Conservation (phyloP, 2,888 invertebrate species). For the Pyrochroa serraticornis region DNA sequence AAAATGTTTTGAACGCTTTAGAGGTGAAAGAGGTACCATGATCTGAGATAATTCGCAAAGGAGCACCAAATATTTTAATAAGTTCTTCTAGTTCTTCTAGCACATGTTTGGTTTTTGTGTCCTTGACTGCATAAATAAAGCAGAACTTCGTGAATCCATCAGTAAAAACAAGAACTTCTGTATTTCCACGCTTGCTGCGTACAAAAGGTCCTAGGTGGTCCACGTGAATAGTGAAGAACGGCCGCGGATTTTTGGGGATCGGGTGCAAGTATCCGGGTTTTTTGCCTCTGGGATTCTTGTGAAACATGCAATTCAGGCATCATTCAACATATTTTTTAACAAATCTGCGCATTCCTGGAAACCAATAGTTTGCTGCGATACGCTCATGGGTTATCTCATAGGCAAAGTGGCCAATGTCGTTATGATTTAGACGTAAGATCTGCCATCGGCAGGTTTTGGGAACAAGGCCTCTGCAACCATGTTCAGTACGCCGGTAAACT, state of each 20-base stretch:
- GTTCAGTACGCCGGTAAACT: constrained; percentile 5
- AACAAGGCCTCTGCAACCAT: constrained; percentile 9
- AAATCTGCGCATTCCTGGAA: constrained; percentile 17
- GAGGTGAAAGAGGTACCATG: constrained; percentile 44
- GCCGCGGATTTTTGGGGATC: constrained; percentile 23
- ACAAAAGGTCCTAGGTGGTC: constrained; percentile 55
- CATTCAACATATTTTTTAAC: constrained; percentile 18
- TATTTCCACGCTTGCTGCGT: constrained; percentile 44
- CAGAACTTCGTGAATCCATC: constrained; percentile 52
- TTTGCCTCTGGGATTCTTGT: constrained; percentile 26
- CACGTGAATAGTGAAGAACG: constrained; percentile 37
- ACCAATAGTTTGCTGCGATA: constrained; percentile 4
- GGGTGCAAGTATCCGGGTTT: constrained; percentile 28
- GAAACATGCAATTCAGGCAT: constrained; percentile 26
- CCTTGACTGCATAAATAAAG: constrained; percentile 28
- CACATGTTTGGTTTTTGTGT: constrained; percentile 32
- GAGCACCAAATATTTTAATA: constrained; percentile 43
- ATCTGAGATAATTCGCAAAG: constrained; percentile 48
- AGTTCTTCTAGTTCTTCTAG: constrained; percentile 42
- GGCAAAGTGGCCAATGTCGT: constrained; percentile 15
- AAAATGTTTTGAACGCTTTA: constrained; percentile 45
- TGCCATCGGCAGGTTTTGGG: constrained; percentile 8
- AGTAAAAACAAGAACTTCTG: constrained; percentile 44
- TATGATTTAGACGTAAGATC: constrained; percentile 3
- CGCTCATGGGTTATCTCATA: constrained; percentile 11